A percentile compares a stretch with the other conserved stretches of the same genome.
phyloP scores from a whole-genome alignment of 2,888 invertebrate genomes.

The Limnephilus rhombicus region DNA sequence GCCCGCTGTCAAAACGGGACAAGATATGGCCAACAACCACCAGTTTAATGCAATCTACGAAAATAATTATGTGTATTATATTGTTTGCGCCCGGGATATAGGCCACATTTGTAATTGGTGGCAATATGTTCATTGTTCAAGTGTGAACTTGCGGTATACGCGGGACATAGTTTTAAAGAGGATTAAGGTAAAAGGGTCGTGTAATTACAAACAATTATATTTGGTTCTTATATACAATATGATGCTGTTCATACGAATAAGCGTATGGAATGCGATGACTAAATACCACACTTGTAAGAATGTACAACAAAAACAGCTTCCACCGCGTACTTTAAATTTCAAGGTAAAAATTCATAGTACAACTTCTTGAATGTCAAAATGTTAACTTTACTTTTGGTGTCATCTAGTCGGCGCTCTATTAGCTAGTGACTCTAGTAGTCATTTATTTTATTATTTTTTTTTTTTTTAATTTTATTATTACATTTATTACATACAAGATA shows the following conservation, averaged over 20 bases:
- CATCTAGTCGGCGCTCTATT: too few relatives aligned
- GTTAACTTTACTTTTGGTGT: too few relatives aligned
- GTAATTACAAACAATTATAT: not conserved
- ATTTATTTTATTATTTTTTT: too few relatives aligned
- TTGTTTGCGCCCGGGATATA: not conserved
- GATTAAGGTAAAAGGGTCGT: not conserved
- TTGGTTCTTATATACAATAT: not conserved
- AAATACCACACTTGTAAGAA: not conserved
- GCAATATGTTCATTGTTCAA: slow-evolving; percentile 4
- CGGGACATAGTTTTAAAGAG: not conserved
- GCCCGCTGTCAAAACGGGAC: slow-evolving; percentile 31
- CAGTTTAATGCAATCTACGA: slow-evolving; percentile 31
- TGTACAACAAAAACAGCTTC: too few relatives aligned
- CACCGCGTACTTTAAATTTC: too few relatives aligned
- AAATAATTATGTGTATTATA: not conserved
- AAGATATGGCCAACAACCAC: slow-evolving; percentile 24
- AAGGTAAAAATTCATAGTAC: too few relatives aligned
- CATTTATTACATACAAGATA: too few relatives aligned
- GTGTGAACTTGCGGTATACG: not conserved
- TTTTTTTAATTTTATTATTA: too few relatives aligned
- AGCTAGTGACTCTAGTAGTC: too few relatives aligned
- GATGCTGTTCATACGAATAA: not conserved
- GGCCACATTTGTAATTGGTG: slow-evolving; percentile 12
- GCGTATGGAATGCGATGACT: not conserved
- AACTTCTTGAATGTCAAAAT: too few relatives aligned